These are phyloP conservation scores for Pangasius mekongensis DNA, from an alignment of 2,797 vertebrate species.

Conservation along the genomic window DNA sequence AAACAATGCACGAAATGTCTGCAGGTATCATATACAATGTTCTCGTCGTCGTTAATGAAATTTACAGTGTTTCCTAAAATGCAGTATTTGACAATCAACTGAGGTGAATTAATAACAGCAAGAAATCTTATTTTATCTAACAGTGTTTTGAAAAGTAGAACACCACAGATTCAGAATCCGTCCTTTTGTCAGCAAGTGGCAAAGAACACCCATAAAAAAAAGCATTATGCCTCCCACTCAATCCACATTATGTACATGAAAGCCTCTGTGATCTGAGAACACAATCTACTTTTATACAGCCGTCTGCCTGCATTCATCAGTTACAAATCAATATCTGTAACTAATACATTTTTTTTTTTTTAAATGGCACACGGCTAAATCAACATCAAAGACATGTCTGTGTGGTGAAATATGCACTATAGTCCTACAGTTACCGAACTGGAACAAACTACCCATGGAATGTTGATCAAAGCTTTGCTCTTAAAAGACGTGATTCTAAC, in stretches of 20 bases:
- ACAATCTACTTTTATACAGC: slow-evolving; percentile 32
- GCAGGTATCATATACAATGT: slow-evolving; percentile 68
- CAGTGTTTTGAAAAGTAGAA: slow-evolving; percentile 60
- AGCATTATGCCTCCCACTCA: slow-evolving; percentile 55
- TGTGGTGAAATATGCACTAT: slow-evolving; percentile 81
- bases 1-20: slow-evolving; percentile 68
- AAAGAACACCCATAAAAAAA: slow-evolving; percentile 55
- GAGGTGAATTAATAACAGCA: slow-evolving; percentile 61
- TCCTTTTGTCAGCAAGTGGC: slow-evolving; percentile 63
- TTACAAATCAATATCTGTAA: slow-evolving; percentile 59
- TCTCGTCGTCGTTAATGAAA: slow-evolving; percentile 60
- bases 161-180: slow-evolving; percentile 60
- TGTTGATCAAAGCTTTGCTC: slow-evolving; percentile 81
- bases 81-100: slow-evolving; percentile 56
- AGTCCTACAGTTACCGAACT: slow-evolving; percentile 93
- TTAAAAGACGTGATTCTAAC: slow-evolving; percentile 77
- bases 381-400: slow-evolving; percentile 84
- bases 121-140: slow-evolving; percentile 58
- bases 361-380: slow-evolving; percentile 92
- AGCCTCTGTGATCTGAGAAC: slow-evolving; percentile 58
- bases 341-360: slow-evolving; percentile 65
- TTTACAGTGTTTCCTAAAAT: slow-evolving; percentile 75
- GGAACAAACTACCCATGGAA: slow-evolving; percentile 92
- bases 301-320: slow-evolving; percentile 56
- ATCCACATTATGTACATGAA: slow-evolving; percentile 61